Evolutionary conservation across 2,888 invertebrate genomes (phyloP).

Genomic region (Caenorhabditis sp.): DNA sequence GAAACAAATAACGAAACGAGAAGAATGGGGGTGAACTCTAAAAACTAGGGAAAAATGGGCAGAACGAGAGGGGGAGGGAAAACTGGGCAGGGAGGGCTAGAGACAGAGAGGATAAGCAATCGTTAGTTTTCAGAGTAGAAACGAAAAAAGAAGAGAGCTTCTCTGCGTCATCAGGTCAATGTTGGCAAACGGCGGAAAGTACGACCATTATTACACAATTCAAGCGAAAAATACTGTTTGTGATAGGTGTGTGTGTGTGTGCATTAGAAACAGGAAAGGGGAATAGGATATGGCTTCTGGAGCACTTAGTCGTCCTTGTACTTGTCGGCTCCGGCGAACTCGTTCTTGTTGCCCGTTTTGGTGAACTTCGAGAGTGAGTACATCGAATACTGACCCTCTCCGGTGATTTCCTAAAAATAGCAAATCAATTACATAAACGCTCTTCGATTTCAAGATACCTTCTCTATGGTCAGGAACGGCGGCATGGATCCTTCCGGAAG

Average conservation of each 20-base stretch:
- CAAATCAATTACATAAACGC: not conserved
- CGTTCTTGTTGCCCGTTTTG: slow-evolving; percentile 28
- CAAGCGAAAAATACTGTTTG: slow-evolving; percentile 14
- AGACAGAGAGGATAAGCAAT: slow-evolving; percentile 5
- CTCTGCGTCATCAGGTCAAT: not conserved
- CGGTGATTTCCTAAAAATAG: slow-evolving; percentile 73
- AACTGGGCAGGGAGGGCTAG: not conserved
- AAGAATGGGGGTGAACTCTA: slow-evolving; percentile 16
- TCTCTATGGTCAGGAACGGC: slow-evolving; percentile 69
- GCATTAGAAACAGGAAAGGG: not conserved
- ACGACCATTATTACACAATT: slow-evolving; percentile 8
- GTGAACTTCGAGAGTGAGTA: slow-evolving; percentile 65
- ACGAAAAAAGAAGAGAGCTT: not conserved
- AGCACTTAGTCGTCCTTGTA: slow-evolving; percentile 55
- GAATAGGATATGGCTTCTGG: not conserved
- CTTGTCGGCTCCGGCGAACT: slow-evolving; percentile 58
- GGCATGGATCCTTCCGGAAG: slow-evolving; percentile 68
- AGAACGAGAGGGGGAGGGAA: not conserved
- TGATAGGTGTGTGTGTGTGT: not conserved
- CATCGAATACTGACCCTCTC: slow-evolving; percentile 72
- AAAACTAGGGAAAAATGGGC: slow-evolving; percentile 9
- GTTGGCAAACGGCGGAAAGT: not conserved
- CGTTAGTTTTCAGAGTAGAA: slow-evolving; percentile 1
- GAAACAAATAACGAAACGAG: not conserved
- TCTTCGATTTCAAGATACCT: slow-evolving; percentile 28